A percentile compares a stretch with the other conserved stretches of the same genome.
These are phyloP conservation scores for Campoletis raptor DNA, from an alignment of 2,888 invertebrate genomes.

Conservation along the genomic window DNA sequence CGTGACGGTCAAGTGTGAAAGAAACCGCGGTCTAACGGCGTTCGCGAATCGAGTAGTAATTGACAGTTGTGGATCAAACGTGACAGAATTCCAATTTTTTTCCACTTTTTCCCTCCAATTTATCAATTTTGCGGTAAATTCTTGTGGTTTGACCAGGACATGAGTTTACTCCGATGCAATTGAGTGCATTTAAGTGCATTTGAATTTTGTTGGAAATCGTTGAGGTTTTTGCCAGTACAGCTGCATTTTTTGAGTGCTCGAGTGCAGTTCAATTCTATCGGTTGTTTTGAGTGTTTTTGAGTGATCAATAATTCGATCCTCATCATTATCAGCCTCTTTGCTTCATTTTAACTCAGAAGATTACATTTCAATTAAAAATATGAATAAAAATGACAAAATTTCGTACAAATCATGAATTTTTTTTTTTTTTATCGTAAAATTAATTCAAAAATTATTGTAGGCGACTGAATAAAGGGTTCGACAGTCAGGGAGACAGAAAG, in stretches of 20 bases:
- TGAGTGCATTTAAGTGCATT: conserved; percentile 8
- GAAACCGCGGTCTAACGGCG: conserved; percentile 27
- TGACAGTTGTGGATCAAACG: conserved; percentile 40
- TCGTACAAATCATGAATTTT: not conserved
- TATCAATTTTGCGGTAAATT: conserved; percentile 22
- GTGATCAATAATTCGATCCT: not conserved
- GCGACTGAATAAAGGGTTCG: not conserved
- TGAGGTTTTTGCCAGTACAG: not conserved
- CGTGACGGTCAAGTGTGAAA: conserved; percentile 46
- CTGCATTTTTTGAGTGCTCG: conserved; percentile 3
- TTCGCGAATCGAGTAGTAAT: conserved; percentile 52
- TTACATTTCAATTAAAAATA: not conserved
- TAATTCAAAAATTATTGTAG: not conserved
- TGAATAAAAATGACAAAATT: not conserved
- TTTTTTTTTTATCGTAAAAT: too few species aligned
- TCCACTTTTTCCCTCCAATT: not conserved
- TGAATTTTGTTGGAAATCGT: not conserved
- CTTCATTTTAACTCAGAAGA: not conserved
- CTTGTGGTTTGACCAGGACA: not conserved
- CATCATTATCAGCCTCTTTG: not conserved
- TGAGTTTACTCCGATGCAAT: not conserved
- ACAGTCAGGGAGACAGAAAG: not conserved
- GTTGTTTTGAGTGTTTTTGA: not conserved
- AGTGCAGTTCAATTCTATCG: not conserved
- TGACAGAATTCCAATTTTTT: conserved; percentile 6